Conservation (phyloP, 2,888 invertebrate species). For the Drosophila picticornis region DNA sequence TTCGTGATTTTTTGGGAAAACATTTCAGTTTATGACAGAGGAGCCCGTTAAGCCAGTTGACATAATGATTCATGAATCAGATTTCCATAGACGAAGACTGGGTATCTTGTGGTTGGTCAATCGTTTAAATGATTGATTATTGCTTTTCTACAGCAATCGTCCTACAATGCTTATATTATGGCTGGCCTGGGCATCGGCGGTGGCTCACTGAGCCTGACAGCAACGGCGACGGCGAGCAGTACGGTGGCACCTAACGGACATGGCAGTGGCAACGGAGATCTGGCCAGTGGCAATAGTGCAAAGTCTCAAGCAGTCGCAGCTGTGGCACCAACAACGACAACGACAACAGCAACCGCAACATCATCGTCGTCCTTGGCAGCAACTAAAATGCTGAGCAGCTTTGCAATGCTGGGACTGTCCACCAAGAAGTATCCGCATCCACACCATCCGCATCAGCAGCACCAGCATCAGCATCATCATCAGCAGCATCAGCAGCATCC, state of each 20-base stretch:
- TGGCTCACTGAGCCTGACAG: slow-evolving; percentile 67
- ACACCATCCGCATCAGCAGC: slow-evolving; percentile 63
- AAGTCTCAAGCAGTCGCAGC: slow-evolving; percentile 13
- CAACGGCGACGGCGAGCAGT: slow-evolving; percentile 40
- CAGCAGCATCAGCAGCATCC: slow-evolving; percentile 77
- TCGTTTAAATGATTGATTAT: not conserved
- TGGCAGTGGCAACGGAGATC: slow-evolving; percentile 42
- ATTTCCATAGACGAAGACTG: not conserved
- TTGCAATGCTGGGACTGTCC: slow-evolving; percentile 67
- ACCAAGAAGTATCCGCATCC: slow-evolving; percentile 63
- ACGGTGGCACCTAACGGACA: slow-evolving; percentile 41
- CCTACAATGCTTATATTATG: slow-evolving; percentile 81
- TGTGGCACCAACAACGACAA: slow-evolving; percentile 8
- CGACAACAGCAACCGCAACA: slow-evolving; percentile 8
- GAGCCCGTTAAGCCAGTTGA: not conserved
- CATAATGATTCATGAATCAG: not conserved
- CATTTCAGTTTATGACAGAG: not conserved
- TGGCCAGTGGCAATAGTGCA: slow-evolving; percentile 19
- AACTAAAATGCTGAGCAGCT: slow-evolving; percentile 56
- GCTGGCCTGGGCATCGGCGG: slow-evolving; percentile 81
- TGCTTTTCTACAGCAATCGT: slow-evolving; percentile 70
- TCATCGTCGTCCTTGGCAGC: slow-evolving; percentile 16
- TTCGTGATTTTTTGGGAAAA: not conserved
- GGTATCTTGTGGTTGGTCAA: not conserved
- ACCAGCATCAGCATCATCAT: slow-evolving; percentile 77